Percentiles rank a stretch among this genome's conserved stretches.
Evolutionary conservation across 2,113 vertebrate genomes (phyloP).

Genomic region (Scatophagus argus): DNA sequence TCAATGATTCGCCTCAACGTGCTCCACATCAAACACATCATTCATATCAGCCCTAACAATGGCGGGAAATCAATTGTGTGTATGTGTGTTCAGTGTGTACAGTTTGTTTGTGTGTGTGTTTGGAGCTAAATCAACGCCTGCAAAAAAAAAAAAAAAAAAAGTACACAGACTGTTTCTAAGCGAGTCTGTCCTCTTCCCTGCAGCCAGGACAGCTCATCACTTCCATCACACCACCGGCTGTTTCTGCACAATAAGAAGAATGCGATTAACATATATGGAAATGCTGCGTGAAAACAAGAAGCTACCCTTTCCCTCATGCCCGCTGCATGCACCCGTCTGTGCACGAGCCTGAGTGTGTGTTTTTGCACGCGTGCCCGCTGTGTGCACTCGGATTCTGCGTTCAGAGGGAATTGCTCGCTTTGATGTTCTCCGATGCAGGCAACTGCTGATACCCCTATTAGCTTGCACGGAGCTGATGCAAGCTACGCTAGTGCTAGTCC

Average conservation of each 20-base stretch:
- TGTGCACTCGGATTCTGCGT: conserved; percentile 77
- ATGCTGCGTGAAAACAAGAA: conserved; percentile 74
- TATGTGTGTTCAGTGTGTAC: conserved; percentile 19
- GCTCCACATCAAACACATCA: conserved; percentile 63
- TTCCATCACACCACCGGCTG: conserved; percentile 65
- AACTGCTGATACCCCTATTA: conserved; percentile 83
- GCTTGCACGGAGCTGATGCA: conserved; percentile 80
- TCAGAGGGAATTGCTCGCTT: conserved; percentile 82
- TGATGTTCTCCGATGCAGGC: conserved; percentile 83
- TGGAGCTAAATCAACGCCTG: conserved; percentile 34
- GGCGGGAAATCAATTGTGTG: conserved; percentile 57
- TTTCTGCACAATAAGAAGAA: conserved; percentile 77
- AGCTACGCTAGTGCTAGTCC: conserved; percentile 64
- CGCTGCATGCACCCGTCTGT: conserved; percentile 75
- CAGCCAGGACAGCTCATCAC: conserved; percentile 65
- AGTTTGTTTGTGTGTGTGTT: conserved; percentile 26
- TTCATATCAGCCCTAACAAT: conserved; percentile 62
- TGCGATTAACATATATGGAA: conserved; percentile 84
- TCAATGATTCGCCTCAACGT: conserved; percentile 51
- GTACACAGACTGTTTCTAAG: conserved; percentile 30
- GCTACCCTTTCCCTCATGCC: conserved; percentile 71
- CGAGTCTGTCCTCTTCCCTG: conserved; percentile 52
- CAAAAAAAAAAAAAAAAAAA: not conserved
- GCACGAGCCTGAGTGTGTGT: conserved; percentile 34
- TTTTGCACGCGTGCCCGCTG: conserved; percentile 73